phyloP scores from a whole-genome alignment of 2,888 invertebrate genomes.

The Oxystoma pomonae region DNA sequence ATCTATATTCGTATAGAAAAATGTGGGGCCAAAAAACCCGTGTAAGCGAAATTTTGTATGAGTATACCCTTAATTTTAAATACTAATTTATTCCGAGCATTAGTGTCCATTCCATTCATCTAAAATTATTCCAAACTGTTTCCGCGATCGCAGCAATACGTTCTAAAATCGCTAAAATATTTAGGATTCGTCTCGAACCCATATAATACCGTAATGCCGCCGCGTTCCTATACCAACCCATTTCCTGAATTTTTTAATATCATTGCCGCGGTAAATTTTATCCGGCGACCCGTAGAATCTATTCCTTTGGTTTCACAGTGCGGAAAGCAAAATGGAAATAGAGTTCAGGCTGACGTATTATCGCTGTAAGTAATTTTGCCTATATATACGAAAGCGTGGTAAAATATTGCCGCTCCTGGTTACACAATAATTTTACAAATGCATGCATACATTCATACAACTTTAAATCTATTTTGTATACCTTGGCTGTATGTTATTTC shows the following conservation, averaged over 20 bases:
- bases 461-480: no score
- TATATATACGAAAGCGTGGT: not conserved
- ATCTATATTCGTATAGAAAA: no score
- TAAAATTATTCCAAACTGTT: no score
- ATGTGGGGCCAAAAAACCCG: no score
- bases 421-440: no score
- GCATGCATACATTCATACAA: no score
- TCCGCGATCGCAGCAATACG: not conserved
- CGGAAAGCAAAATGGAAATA: not conserved
- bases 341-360: not conserved
- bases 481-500: no score
- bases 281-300: not conserved
- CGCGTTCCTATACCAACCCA: not conserved
- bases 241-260: not conserved
- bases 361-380: not conserved
- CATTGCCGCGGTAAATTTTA: not conserved
- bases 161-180: not conserved
- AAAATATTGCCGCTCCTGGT: no score
- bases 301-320: not conserved
- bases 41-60: no score
- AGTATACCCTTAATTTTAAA: no score
- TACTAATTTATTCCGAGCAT: no score
- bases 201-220: not conserved
- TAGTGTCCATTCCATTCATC: no score
- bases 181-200: not conserved